Evolutionary conservation across 2,113 vertebrate genomes (phyloP).

Genomic region (Aramus guarauna): DNA sequence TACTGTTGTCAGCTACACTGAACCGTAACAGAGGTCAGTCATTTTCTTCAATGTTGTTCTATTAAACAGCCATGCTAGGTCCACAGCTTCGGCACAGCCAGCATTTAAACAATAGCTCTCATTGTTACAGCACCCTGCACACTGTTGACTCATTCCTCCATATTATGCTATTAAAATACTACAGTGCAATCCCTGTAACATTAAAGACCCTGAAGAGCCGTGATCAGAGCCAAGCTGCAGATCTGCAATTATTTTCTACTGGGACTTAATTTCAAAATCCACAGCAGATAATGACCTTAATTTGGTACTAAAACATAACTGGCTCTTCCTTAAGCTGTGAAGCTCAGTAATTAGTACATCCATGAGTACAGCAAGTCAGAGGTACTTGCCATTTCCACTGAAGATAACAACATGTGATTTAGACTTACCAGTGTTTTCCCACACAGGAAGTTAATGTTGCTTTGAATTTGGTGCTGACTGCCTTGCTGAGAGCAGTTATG

Average conservation of each 20-base stretch:
- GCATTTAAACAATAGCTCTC: not conserved
- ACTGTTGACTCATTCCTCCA: not conserved
- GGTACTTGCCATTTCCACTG: not conserved
- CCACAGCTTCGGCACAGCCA: not conserved
- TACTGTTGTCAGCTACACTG: not conserved
- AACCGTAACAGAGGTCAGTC: not conserved
- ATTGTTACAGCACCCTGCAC: not conserved
- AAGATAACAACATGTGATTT: not conserved
- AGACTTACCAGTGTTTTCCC: constrained; percentile 91
- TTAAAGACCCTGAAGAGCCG: not conserved
- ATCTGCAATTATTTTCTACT: not conserved
- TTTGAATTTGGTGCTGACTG: constrained; percentile 72
- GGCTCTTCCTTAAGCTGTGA: not conserved
- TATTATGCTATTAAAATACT: not conserved
- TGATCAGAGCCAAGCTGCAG: not conserved
- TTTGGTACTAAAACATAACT: not conserved
- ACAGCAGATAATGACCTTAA: not conserved
- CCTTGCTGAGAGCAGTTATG: constrained; percentile 52
- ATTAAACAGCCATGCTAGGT: not conserved
- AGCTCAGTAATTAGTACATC: not conserved
- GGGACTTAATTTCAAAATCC: not conserved
- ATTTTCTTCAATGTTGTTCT: not conserved
- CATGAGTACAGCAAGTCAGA: not conserved
- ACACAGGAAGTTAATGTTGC: constrained; percentile 90
- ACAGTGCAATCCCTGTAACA: not conserved